Evolutionary conservation across 2,888 invertebrate genomes (phyloP).

Genomic region (Tinea semifulvella): DNA sequence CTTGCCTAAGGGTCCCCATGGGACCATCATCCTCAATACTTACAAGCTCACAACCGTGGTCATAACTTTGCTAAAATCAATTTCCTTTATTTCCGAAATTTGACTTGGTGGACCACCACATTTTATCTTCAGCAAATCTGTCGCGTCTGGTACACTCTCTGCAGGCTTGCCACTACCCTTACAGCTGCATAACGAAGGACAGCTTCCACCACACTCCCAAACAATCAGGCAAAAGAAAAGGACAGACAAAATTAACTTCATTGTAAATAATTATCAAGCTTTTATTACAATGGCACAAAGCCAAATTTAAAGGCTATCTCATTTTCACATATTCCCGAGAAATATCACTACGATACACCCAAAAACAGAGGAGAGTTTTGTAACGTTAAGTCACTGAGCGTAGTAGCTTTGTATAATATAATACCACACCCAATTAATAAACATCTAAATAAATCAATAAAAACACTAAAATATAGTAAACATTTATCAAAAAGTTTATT

Average conservation of each 20-base stretch:
- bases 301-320: conserved; percentile 56
- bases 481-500: conserved; percentile 1
- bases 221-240: conserved; percentile 34
- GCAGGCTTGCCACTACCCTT: conserved; percentile 26
- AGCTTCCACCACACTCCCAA: conserved; percentile 34
- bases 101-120: conserved; percentile 69
- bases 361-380: background rate
- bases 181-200: conserved; percentile 62
- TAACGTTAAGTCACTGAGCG: background rate
- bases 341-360: conserved; percentile 32
- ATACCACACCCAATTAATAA: conserved; percentile 1
- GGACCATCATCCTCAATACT: conserved; percentile 38
- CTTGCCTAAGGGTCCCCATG: background rate
- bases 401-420: background rate
- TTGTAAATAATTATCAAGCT: conserved; percentile 8
- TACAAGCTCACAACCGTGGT: conserved; percentile 72
- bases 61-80: conserved; percentile 69
- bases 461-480: background rate
- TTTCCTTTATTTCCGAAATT: conserved; percentile 68
- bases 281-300: conserved; percentile 45
- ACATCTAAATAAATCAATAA: background rate
- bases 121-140: conserved; percentile 67
- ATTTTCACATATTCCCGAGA: conserved; percentile 50
- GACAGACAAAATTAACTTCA: conserved; percentile 40
- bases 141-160: conserved; percentile 45